Percentiles rank a stretch among this genome's conserved stretches.
These are phyloP conservation scores for Limulus polyphemus DNA, from an alignment of 2,888 invertebrate species.

Conservation along the genomic window DNA sequence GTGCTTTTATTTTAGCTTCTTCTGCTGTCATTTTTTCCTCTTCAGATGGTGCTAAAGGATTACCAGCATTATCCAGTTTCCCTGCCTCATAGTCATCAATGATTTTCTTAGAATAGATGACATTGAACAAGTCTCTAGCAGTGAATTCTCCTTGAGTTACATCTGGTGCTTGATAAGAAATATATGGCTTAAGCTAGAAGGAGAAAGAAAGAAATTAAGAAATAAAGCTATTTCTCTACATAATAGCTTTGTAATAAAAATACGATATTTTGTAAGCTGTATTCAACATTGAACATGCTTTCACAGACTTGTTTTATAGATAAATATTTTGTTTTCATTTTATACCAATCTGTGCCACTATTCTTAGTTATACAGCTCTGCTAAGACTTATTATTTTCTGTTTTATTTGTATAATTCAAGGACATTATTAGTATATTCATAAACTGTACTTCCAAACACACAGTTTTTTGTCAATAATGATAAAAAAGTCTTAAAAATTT, in stretches of 20 bases:
- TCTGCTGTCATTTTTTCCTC: slow-evolving; percentile 57
- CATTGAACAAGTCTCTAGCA: slow-evolving; percentile 43
- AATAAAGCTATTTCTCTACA: background rate
- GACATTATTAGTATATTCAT: too few relatives aligned
- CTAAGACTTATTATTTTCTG: too few relatives aligned
- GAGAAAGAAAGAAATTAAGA: slow-evolving; percentile 13
- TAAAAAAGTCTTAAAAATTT: too few relatives aligned
- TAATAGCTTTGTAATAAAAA: background rate
- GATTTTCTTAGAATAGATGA: slow-evolving; percentile 20
- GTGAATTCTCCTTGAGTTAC: slow-evolving; percentile 69
- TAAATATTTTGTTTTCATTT: too few relatives aligned
- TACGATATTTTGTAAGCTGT: background rate
- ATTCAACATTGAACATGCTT: background rate
- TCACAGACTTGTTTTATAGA: too few relatives aligned
- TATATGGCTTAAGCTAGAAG: slow-evolving; percentile 74
- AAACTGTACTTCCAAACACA: too few relatives aligned
- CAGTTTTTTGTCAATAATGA: too few relatives aligned
- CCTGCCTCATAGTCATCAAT: slow-evolving; percentile 36
- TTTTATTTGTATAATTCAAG: too few relatives aligned
- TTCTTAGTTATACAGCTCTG: too few relatives aligned
- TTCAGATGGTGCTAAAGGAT: slow-evolving; percentile 54
- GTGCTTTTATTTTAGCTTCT: slow-evolving; percentile 55
- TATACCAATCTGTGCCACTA: too few relatives aligned
- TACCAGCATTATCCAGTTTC: slow-evolving; percentile 55
- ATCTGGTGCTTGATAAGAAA: slow-evolving; percentile 67